These are phyloP conservation scores for Petaurus breviceps DNA, from an alignment of 2,113 vertebrate genomes.

Conservation along the genomic window DNA sequence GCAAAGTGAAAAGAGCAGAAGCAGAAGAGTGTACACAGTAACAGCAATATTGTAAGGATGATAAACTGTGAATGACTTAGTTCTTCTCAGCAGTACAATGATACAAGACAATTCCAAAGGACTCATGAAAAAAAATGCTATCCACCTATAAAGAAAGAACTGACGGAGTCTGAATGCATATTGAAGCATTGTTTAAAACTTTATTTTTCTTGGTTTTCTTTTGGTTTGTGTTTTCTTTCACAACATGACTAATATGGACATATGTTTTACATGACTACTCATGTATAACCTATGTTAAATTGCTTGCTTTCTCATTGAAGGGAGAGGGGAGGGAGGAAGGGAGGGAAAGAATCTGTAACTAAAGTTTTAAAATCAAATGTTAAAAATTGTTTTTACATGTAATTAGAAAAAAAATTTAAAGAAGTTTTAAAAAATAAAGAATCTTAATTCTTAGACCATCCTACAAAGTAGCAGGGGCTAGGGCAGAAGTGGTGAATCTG, in stretches of 20 bases:
- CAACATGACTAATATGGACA: neutral
- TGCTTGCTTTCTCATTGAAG: neutral
- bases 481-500: no score
- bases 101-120: neutral
- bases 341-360: neutral
- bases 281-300: neutral
- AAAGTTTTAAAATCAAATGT: neutral
- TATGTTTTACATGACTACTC: neutral
- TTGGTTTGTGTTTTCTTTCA: neutral
- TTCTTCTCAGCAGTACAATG: neutral
- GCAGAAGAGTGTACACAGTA: neutral
- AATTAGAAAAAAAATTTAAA: neutral
- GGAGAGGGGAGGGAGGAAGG: neutral
- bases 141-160: neutral
- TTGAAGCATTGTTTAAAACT: neutral
- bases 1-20: neutral
- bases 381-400: neutral
- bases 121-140: neutral
- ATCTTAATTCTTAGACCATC: neutral
- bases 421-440: neutral
- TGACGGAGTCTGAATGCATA: neutral
- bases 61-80: neutral
- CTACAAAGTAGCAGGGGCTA: neutral
- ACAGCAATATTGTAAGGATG: neutral
- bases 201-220: neutral